Base-by-base conservation (phyloP, 2,888 invertebrate genomes). In the Calliphora vomitoria region DNA sequence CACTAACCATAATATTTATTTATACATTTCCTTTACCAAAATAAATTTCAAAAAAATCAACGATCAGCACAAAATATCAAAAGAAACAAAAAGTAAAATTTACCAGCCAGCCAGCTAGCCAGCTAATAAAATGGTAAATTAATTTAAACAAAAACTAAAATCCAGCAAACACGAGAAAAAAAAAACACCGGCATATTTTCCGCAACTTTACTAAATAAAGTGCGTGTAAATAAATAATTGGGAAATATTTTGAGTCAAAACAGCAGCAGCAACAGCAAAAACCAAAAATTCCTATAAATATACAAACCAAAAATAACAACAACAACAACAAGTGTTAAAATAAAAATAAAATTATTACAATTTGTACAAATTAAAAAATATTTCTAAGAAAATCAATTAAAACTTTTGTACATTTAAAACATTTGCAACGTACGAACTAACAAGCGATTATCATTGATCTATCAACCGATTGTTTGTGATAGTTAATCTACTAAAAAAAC, bases 21-120 rank as follows among this genome's bases (percentile, higher is more conserved):
- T 78, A 69, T 82, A 69, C 58, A 74, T 83, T 87, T 82, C 87
- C 82, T 78, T 82, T 69, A 76, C 8, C 13, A 76, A 82, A 82
- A 82, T 38, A 50, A 81, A 69, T 38, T 44, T 25, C 1, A 25
- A 25, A 25, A 71, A 75, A 66, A 64, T 62, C 10, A 3, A 8
- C n/a, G 8, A 58, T n/a, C 1, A 58, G 5, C 69, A n/a, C 35
- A 8, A 60, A 75, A 80, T 18, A 38, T 64, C 25, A 35, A 71
- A 82, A 66, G 53, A 82, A 69, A 20, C 55, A 72, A 58, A 72
- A 58, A 55, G 55, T 55, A 47, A 13, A 62, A 47, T 47, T 75
- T 66, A 13, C 35, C 13, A 20, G 25, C 35, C 13, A 20, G n/a
- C 41, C 25, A 55, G 4, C 1, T 72, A 20, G n/a, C 41, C 25